These are phyloP conservation scores for Meteorus sp. DNA, from an alignment of 1,140 invertebrate species.

Conservation along the genomic window DNA sequence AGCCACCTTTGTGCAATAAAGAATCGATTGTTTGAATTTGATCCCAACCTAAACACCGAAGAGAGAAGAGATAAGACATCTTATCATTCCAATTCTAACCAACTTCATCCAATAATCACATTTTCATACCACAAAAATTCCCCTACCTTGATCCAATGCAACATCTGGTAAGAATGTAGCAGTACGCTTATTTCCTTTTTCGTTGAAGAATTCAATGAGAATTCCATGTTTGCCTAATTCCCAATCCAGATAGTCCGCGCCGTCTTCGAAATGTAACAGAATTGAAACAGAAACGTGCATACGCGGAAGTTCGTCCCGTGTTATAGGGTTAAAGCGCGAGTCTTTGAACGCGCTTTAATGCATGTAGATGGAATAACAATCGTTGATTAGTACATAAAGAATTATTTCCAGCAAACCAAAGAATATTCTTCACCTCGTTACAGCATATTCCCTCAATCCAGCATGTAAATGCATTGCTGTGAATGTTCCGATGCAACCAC, in stretches of 20 bases:
- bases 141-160: conserved; percentile 91
- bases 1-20: conserved; percentile 94
- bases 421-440: conserved; percentile 73
- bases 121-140: neutral
- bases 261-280: conserved; percentile 94
- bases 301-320: conserved; percentile 87
- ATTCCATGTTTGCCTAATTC: conserved; percentile 97
- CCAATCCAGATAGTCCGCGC: conserved; percentile 94
- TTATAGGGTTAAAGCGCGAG: conserved; percentile 94
- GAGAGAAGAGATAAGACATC: conserved; percentile 7
- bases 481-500: conserved; percentile 96
- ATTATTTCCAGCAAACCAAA: too few species aligned
- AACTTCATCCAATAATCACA: neutral
- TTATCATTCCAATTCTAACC: neutral
- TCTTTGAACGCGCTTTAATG: conserved; percentile 90
- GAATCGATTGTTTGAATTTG: conserved; percentile 98
- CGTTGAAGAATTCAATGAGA: conserved; percentile 95
- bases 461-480: conserved; percentile 90
- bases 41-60: conserved; percentile 80
- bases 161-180: conserved; percentile 98
- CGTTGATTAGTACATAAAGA: neutral
- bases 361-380: conserved; percentile 9
- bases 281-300: conserved; percentile 96
- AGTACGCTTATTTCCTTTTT: conserved; percentile 91
- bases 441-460: conserved; percentile 93